Evolutionary conservation across 2,888 invertebrate genomes (phyloP).

Genomic region (Acrocera orbiculus): DNA sequence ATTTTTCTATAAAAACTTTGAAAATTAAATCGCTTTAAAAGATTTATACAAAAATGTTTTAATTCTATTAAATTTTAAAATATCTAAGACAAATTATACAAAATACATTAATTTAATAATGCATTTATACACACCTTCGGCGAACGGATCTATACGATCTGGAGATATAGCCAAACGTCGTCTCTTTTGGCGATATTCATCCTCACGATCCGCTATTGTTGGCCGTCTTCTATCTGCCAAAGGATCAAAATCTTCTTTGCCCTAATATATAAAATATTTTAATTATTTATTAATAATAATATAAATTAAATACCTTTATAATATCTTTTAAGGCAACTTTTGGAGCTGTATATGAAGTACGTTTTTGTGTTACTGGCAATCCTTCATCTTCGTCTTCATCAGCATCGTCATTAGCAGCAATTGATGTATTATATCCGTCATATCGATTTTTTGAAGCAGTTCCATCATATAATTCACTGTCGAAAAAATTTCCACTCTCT

Average conservation of each 20-base stretch:
- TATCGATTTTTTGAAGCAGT: conserved; percentile 55
- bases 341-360: conserved; percentile 68
- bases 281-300: neutral
- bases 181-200: conserved; percentile 85
- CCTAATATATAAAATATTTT: conserved; percentile 33
- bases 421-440: conserved; percentile 90
- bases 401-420: conserved; percentile 90
- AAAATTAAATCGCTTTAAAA: too few relatives aligned
- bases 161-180: conserved; percentile 89
- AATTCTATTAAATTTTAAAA: too few relatives aligned
- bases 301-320: conserved; percentile 51
- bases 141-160: conserved; percentile 92
- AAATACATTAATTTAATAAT: too few relatives aligned
- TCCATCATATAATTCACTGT: conserved; percentile 84
- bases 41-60: too few relatives aligned
- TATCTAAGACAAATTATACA: too few relatives aligned
- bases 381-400: conserved; percentile 59
- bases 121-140: conserved; percentile 60
- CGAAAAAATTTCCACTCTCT: conserved; percentile 68
- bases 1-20: too few relatives aligned
- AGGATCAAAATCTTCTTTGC: conserved; percentile 85
- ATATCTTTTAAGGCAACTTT: conserved; percentile 79
- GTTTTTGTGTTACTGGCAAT: conserved; percentile 54
- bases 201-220: conserved; percentile 89
- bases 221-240: conserved; percentile 82